These are phyloP conservation scores for Stichodactyla helianthus DNA, from an alignment of 64 coral and sea anemone genomes.

Conservation along the genomic window DNA sequence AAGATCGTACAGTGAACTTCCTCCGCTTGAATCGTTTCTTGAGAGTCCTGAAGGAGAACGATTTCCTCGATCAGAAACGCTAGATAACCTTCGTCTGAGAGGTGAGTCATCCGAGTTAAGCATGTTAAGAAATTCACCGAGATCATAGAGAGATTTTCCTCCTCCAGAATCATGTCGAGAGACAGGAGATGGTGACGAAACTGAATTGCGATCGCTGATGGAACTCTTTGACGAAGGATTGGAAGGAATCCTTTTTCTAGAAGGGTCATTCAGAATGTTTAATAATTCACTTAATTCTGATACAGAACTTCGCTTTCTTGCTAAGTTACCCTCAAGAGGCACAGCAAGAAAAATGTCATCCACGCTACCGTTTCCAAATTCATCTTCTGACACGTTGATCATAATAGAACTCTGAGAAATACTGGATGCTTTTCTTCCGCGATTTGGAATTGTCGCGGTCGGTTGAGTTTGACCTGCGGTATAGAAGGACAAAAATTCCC, in stretches of 20 bases:
- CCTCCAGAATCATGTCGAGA: conserved; percentile 70
- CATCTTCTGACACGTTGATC: conserved; percentile 47
- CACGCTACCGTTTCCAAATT: conserved; percentile 32
- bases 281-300: conserved; percentile 66
- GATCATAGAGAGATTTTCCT: conserved; percentile 58
- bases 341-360: conserved; percentile 81
- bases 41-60: conserved; percentile 6
- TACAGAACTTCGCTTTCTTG: conserved; percentile 63
- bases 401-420: conserved; percentile 55
- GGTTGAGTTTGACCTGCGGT: conserved; percentile 4
- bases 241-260: conserved; percentile 47
- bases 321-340: neutral
- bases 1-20: conserved; percentile 53
- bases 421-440: conserved; percentile 51
- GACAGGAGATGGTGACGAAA: conserved; percentile 26
- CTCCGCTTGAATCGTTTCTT: conserved; percentile 16
- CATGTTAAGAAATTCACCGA: conserved; percentile 66
- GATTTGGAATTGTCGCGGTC: neutral
- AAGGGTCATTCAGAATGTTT: conserved; percentile 57
- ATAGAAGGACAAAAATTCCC: conserved; percentile 28
- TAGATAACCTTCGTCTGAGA: conserved; percentile 62
- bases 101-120: conserved; percentile 73
- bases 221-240: conserved; percentile 16
- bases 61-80: conserved; percentile 11
- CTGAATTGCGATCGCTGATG: neutral